Evolutionary conservation across 1,140 invertebrate species (phyloP).

Genomic region (Triops longicaudatus): DNA sequence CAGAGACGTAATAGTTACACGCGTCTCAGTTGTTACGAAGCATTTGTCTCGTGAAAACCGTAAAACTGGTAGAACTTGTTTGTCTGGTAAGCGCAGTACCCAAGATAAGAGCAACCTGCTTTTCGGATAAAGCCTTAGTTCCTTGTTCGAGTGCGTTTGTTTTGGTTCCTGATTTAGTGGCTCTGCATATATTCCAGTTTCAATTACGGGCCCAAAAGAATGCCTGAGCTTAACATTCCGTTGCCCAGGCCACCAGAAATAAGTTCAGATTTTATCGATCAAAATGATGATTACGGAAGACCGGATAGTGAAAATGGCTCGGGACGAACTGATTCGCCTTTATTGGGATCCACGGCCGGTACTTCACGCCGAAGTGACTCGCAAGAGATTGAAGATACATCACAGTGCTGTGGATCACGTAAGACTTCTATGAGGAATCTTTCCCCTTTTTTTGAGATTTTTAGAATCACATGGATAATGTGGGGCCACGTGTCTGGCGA

Average conservation of each 20-base stretch:
- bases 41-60: too few species aligned
- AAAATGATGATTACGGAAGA: neutral
- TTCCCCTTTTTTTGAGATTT: neutral
- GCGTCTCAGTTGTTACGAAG: too few species aligned
- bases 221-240: neutral
- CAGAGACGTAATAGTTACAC: too few species aligned
- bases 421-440: neutral
- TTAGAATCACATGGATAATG: too few species aligned
- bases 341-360: neutral
- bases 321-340: neutral
- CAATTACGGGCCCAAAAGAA: neutral
- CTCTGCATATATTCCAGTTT: too few species aligned
- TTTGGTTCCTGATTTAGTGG: too few species aligned
- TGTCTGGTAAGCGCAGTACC: too few species aligned
- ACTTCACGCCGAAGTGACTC: neutral
- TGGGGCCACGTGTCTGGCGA: too few species aligned
- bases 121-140: too few species aligned
- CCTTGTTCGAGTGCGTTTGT: too few species aligned
- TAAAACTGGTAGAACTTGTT: too few species aligned
- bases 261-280: neutral
- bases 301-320: neutral
- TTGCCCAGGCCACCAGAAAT: neutral
- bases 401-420: neutral
- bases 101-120: too few species aligned
- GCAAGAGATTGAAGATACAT: neutral